phyloP scores from a whole-genome alignment of 2,113 vertebrate species.

The Grammatotria lemairii region DNA sequence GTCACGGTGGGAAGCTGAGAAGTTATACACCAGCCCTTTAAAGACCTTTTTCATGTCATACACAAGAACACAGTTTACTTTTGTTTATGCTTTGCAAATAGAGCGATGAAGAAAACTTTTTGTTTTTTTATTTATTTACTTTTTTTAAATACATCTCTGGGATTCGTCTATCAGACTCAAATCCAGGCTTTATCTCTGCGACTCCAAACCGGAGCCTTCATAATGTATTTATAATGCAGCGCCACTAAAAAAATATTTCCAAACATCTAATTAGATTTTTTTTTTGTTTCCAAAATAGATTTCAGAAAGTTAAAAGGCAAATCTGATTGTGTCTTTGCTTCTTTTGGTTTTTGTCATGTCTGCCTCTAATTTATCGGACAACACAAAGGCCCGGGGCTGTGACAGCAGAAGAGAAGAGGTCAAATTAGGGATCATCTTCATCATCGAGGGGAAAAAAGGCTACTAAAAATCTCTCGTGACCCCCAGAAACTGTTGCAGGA shows the following conservation, averaged over 20 bases:
- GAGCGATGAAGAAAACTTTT: neutral
- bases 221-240: neutral
- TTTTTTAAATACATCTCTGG: rapidly evolving
- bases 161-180: rapidly evolving
- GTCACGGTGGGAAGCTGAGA: neutral
- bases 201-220: neutral
- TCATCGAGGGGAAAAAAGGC: neutral
- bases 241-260: neutral
- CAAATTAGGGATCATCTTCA: neutral
- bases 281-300: neutral
- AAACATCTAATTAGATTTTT: neutral
- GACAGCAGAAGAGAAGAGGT: neutral
- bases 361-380: neutral
- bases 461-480: neutral
- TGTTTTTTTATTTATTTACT: neutral
- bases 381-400: neutral
- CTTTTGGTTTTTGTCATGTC: neutral
- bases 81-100: neutral
- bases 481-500: neutral
- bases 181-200: rapidly evolving
- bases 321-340: neutral
- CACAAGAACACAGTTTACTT: neutral
- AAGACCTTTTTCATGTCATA: neutral
- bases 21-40: neutral
- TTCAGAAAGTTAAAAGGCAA: neutral